Conservation (phyloP, 2,888 invertebrate genomes). For the Rhaphigaster nebulosa region DNA sequence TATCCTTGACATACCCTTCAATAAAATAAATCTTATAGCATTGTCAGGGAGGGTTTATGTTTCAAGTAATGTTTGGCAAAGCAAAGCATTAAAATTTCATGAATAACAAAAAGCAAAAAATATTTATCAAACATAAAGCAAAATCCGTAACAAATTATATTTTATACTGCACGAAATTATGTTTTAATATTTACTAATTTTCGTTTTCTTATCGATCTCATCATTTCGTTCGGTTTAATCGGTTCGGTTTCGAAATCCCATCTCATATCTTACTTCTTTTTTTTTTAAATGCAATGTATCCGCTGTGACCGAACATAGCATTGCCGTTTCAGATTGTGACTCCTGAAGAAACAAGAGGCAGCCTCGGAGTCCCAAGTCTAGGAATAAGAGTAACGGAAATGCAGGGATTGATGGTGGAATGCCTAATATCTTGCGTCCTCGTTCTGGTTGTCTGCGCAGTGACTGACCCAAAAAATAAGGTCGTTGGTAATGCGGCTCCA, state of each 20-base stretch:
- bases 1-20: slow-evolving; percentile 2
- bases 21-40: neutral
- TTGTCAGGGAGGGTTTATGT: too few relatives aligned
- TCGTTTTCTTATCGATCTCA: too few relatives aligned
- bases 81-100: too few relatives aligned
- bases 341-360: neutral
- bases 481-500: slow-evolving; percentile 76
- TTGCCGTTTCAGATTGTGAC: neutral
- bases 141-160: too few relatives aligned
- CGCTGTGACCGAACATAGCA: neutral
- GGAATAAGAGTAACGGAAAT: slow-evolving; percentile 64
- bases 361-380: slow-evolving; percentile 15
- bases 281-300: neutral
- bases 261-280: too few relatives aligned
- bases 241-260: too few relatives aligned
- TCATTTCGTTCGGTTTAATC: too few relatives aligned
- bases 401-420: slow-evolving; percentile 86
- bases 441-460: slow-evolving; percentile 78
- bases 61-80: too few relatives aligned
- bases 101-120: too few relatives aligned
- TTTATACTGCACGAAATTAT: too few relatives aligned
- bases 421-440: slow-evolving; percentile 82
- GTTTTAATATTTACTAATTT: too few relatives aligned
- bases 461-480: slow-evolving; percentile 75
- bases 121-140: too few relatives aligned